Conservation (phyloP, 2,797 vertebrate genomes). For the Megaceryle alcyon region DNA sequence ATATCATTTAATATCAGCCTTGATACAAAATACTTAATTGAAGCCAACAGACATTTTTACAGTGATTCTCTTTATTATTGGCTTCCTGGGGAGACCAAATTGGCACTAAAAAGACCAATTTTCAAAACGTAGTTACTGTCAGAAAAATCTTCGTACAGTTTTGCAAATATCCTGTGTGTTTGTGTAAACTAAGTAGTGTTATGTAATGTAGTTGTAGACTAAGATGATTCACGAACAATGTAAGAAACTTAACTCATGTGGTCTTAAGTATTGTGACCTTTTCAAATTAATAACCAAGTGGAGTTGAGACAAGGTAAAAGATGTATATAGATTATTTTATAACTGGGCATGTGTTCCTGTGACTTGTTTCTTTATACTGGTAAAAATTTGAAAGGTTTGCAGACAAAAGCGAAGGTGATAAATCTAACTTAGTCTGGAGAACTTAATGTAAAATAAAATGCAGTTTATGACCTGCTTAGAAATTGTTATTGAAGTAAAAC, state of each 20-base stretch:
- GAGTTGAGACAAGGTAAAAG: neutral
- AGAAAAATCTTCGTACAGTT: neutral
- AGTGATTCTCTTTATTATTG: neutral
- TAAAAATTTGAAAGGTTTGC: slow-evolving; percentile 19
- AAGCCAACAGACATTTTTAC: neutral
- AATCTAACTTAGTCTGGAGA: slow-evolving; percentile 7
- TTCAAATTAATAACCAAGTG: neutral
- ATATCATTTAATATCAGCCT: neutral
- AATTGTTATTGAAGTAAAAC: slow-evolving; percentile 9
- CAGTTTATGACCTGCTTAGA: slow-evolving; percentile 5
- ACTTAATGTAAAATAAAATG: slow-evolving; percentile 33
- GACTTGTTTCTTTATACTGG: slow-evolving; percentile 47
- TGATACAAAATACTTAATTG: neutral
- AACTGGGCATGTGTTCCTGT: slow-evolving; percentile 52
- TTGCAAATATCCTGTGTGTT: neutral
- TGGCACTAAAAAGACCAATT: neutral
- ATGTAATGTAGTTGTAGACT: slow-evolving; percentile 9
- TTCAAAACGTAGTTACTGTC: neutral
- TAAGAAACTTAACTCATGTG: neutral
- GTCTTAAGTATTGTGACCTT: slow-evolving; percentile 32
- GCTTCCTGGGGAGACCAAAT: neutral
- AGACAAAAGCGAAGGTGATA: slow-evolving; percentile 18
- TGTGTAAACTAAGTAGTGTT: neutral
- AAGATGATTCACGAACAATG: neutral
- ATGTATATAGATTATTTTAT: slow-evolving; percentile 45